Percentiles rank a stretch among this genome's conserved stretches.
These are phyloP conservation scores for Gari tellinella DNA, from an alignment of 2,888 invertebrate species.

Conservation along the genomic window DNA sequence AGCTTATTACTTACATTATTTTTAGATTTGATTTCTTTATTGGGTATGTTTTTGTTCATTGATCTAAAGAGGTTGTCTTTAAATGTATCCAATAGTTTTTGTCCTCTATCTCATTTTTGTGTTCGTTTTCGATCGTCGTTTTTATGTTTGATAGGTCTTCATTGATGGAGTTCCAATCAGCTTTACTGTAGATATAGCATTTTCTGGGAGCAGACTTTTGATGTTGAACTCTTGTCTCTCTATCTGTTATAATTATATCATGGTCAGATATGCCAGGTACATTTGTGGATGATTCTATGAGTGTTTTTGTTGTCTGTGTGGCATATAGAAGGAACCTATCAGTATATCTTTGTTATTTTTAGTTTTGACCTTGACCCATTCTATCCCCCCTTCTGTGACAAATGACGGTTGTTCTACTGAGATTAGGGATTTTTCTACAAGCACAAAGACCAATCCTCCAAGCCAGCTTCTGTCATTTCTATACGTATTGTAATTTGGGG, in stretches of 20 bases:
- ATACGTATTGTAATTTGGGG: too few relatives aligned
- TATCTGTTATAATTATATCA: slow-evolving; percentile 24
- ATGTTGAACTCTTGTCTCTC: slow-evolving; percentile 24
- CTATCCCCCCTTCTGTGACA: slow-evolving; percentile 31
- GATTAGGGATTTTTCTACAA: slow-evolving; percentile 23
- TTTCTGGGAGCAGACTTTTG: slow-evolving; percentile 26
- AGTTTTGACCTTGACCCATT: too few relatives aligned
- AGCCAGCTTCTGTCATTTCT: too few relatives aligned
- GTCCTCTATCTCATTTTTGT: neutral
- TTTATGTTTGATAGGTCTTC: neutral
- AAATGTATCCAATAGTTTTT: slow-evolving; percentile 20
- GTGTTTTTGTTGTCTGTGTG: too few relatives aligned
- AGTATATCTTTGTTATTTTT: too few relatives aligned
- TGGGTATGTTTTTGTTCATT: slow-evolving; percentile 8
- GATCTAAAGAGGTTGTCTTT: neutral
- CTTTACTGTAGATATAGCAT: slow-evolving; percentile 26
- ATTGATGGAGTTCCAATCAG: slow-evolving; percentile 29
- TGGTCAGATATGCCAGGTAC: slow-evolving; percentile 39
- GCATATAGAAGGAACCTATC: too few relatives aligned
- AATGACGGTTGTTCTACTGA: too few relatives aligned
- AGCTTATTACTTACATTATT: too few relatives aligned
- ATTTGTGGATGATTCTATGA: slow-evolving; percentile 28
- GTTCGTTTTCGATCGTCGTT: neutral
- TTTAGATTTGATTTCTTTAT: slow-evolving; percentile 13
- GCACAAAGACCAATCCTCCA: too few relatives aligned